Percentiles rank a stretch among this genome's conserved stretches.
These are phyloP conservation scores for Choloepus didactylus DNA, from an alignment of 2,797 vertebrate species.

Conservation along the genomic window DNA sequence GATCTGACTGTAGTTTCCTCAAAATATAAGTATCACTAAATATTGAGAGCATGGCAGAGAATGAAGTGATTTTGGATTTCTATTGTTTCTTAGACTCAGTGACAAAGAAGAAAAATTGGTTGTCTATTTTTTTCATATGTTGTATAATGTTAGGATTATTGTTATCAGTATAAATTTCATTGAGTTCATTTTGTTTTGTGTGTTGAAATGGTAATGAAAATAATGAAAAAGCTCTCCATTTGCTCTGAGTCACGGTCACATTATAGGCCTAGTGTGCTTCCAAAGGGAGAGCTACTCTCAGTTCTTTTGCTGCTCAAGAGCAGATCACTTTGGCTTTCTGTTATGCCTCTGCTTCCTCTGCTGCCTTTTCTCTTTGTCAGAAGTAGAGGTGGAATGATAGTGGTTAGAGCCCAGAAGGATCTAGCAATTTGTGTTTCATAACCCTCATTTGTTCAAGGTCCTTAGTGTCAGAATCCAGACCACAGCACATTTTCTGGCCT, in stretches of 20 bases:
- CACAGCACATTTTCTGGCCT: not conserved
- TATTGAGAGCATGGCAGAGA: not conserved
- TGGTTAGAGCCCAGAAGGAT: not conserved
- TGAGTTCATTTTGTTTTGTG: not conserved
- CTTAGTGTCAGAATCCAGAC: not conserved
- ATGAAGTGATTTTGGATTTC: conserved; percentile 10
- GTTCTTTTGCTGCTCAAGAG: not conserved
- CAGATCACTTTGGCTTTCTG: not conserved
- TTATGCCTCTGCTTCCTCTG: not conserved
- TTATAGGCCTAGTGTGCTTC: not conserved
- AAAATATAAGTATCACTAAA: not conserved
- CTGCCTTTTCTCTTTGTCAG: conserved; percentile 37
- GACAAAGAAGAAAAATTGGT: not conserved
- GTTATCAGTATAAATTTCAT: not conserved
- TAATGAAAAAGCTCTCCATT: not conserved
- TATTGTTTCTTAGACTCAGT: not conserved
- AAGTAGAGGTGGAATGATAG: not conserved
- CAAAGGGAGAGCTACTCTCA: not conserved
- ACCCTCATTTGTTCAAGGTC: not conserved
- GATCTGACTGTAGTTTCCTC: not conserved
- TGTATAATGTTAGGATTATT: not conserved
- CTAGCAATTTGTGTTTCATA: conserved; percentile 7
- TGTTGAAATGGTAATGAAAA: conserved; percentile 8
- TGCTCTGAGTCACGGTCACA: not conserved
- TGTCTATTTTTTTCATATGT: conserved; percentile 20